A percentile compares a stretch with the other conserved stretches of the same genome.
phyloP scores from a whole-genome alignment of 2,113 vertebrate genomes.

The Manacus vitellinus region DNA sequence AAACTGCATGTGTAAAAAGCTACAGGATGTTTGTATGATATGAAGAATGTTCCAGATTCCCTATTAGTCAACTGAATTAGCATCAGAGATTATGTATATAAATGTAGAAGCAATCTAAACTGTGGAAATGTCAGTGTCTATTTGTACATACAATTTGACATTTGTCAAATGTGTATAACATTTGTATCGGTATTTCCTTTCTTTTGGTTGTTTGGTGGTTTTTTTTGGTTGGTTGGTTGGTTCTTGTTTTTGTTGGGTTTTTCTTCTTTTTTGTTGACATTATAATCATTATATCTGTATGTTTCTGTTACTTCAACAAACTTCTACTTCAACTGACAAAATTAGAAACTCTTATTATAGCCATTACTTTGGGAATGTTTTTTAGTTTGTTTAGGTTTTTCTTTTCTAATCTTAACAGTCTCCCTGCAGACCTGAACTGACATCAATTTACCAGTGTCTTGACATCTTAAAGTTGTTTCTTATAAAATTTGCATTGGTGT shows the following conservation, averaged over 20 bases:
- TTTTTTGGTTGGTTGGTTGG: not conserved
- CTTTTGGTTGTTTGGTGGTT: not conserved
- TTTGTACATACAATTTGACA: not conserved
- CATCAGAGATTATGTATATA: not conserved
- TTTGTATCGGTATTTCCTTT: not conserved
- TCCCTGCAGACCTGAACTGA: conserved; percentile 47
- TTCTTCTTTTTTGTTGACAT: not conserved
- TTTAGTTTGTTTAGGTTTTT: conserved; percentile 46
- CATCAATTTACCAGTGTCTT: conserved; percentile 65
- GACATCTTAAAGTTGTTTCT: conserved; percentile 66
- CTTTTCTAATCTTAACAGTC: conserved; percentile 28
- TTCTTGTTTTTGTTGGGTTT: not conserved
- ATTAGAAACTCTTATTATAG: conserved; percentile 8
- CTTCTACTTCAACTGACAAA: not conserved
- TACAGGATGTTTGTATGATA: not conserved
- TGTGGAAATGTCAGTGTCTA: not conserved
- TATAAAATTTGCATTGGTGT: conserved; percentile 61
- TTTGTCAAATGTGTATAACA: not conserved
- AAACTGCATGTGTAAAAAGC: not conserved
- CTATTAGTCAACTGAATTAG: not conserved
- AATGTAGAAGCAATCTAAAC: not conserved
- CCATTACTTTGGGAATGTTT: not conserved
- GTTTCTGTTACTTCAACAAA: not conserved
- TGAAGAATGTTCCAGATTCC: conserved; percentile 21
- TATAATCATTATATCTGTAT: not conserved